Conservation (phyloP, 2,888 invertebrate genomes). For the Drosophila subsilvestris region DNA sequence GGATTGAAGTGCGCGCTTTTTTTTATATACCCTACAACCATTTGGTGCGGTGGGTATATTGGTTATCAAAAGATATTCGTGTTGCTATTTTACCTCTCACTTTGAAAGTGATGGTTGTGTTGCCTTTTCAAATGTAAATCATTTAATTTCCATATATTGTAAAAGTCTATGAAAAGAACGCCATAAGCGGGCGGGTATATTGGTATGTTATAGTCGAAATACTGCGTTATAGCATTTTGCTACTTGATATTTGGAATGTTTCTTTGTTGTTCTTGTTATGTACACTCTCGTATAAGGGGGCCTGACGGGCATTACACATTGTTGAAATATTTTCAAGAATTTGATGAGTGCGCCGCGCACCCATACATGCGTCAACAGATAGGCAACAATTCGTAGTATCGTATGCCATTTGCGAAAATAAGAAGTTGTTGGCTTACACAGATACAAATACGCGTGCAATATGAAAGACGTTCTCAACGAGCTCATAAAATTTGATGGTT, state of each 20-base stretch:
- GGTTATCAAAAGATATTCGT: not conserved
- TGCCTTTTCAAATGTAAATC: not conserved
- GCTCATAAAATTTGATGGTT: conserved; percentile 49
- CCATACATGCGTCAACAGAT: not conserved
- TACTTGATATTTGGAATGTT: not conserved
- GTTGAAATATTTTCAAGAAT: conserved; percentile 43
- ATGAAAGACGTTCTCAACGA: conserved; percentile 39
- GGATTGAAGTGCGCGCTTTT: conserved; percentile 28
- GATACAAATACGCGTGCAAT: conserved; percentile 10
- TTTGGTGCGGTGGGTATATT: not conserved
- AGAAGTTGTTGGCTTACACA: conserved; percentile 29
- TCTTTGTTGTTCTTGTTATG: conserved; percentile 4
- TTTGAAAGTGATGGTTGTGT: not conserved
- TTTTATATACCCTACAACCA: conserved; percentile 15
- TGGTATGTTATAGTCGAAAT: not conserved
- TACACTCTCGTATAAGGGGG: conserved; percentile 5
- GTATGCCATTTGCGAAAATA: conserved; percentile 41
- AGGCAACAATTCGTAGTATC: conserved; percentile 15
- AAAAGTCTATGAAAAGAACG: not conserved
- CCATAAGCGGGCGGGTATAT: not conserved
- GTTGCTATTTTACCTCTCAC: not conserved
- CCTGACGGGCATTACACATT: conserved; percentile 33
- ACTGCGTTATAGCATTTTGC: not conserved
- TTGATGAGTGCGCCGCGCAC: not conserved
- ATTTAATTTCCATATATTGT: not conserved